Evolutionary conservation across 1,140 invertebrate genomes (phyloP).

Genomic region (Drepana arcuata): DNA sequence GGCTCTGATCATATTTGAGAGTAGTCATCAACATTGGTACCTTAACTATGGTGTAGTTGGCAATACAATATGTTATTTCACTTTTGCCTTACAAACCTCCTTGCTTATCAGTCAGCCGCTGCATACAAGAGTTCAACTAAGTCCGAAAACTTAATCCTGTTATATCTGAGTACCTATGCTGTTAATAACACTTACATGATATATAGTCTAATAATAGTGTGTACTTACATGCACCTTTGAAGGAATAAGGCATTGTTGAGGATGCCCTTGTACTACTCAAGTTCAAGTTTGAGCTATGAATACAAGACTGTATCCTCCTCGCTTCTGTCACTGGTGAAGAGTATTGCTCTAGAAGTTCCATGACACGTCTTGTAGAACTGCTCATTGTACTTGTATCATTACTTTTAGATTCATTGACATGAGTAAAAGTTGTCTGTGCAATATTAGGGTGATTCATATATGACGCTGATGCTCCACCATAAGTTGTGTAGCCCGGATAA

Average conservation of each 20-base stretch:
- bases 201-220: not conserved
- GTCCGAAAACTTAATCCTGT: not conserved
- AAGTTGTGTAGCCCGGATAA: constrained; percentile 85
- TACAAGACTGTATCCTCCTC: constrained; percentile 72
- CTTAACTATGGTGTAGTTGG: too few relatives aligned
- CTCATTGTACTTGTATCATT: constrained; percentile 33
- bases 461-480: constrained; percentile 81
- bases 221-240: too few relatives aligned
- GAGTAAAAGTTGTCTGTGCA: constrained; percentile 22
- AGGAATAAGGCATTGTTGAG: too few relatives aligned
- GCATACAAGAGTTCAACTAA: not conserved
- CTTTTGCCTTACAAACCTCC: too few relatives aligned
- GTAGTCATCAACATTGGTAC: too few relatives aligned
- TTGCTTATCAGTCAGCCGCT: too few relatives aligned
- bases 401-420: constrained; percentile 27
- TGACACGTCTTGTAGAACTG: constrained; percentile 76
- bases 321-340: constrained; percentile 81
- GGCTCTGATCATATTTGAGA: too few relatives aligned
- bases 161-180: not conserved
- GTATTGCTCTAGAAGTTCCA: constrained; percentile 81
- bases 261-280: too few relatives aligned
- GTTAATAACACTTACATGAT: not conserved
- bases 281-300: not conserved
- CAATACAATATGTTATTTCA: too few relatives aligned
- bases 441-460: constrained; percentile 64